A percentile compares a stretch with the other conserved stretches of the same genome.
Conservation (phyloP, 2,888 invertebrate genomes). For the Drosophila buzzatii region DNA sequence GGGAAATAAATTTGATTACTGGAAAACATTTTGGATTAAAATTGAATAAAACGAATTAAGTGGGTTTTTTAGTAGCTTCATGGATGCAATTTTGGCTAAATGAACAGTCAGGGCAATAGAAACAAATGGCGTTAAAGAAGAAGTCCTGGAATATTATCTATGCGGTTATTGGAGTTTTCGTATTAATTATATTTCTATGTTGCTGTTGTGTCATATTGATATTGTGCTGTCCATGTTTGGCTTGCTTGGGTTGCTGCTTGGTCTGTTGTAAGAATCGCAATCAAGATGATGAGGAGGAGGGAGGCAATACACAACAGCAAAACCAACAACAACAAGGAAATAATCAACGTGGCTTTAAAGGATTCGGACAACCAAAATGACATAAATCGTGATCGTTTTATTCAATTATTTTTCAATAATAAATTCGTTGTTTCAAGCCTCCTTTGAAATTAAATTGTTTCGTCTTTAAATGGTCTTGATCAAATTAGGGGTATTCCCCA, state of each 20-base stretch:
- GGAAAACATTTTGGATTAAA: background rate
- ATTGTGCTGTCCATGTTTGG: slow-evolving; percentile 24
- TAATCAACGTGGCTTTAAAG: background rate
- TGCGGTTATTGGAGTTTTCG: background rate
- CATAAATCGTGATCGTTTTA: background rate
- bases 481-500: background rate
- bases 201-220: slow-evolving; percentile 16
- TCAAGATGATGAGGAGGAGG: background rate
- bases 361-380: background rate
- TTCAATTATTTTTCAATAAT: background rate
- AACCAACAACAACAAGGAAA: background rate
- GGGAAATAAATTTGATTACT: background rate
- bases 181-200: background rate
- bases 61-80: background rate
- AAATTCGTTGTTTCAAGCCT: background rate
- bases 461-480: too few species aligned
- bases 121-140: background rate
- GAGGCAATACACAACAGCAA: background rate
- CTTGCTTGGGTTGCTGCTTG: background rate
- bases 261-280: background rate
- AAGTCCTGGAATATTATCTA: background rate
- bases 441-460: background rate
- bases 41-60: background rate
- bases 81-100: background rate
- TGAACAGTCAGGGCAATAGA: background rate